phyloP scores from a whole-genome alignment of 92 coral and sea anemone genomes.

The Porites cylindrica region DNA sequence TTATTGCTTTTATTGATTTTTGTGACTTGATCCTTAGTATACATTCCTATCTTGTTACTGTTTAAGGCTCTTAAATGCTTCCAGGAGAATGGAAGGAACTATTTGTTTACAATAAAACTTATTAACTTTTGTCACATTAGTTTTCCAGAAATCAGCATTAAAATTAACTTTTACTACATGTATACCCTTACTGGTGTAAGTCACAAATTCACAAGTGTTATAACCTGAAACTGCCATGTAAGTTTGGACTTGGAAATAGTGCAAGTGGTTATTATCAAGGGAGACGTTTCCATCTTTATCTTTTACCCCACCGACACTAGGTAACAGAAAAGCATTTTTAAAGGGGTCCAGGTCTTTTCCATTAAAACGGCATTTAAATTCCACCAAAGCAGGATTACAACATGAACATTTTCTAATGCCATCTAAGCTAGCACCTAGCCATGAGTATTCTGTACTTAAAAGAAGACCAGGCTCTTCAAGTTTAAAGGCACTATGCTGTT shows the following conservation, averaged over 20 bases:
- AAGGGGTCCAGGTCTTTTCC: conserved; percentile 57
- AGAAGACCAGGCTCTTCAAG: conserved; percentile 69
- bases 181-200: conserved; percentile 57
- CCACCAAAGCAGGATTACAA: conserved; percentile 22
- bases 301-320: conserved; percentile 53
- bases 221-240: conserved; percentile 71
- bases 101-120: conserved; percentile 42
- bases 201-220: conserved; percentile 61
- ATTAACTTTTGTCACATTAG: conserved; percentile 51
- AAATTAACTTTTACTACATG: conserved; percentile 49
- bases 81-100: conserved; percentile 36
- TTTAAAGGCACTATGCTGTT: conserved; percentile 50
- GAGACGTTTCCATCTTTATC: conserved; percentile 38
- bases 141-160: conserved; percentile 55
- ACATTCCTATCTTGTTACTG: neutral
- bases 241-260: conserved; percentile 74
- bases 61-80: conserved; percentile 9
- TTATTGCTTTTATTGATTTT: neutral
- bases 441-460: conserved; percentile 51
- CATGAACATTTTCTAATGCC: conserved; percentile 56
- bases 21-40: neutral
- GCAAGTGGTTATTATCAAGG: conserved; percentile 42
- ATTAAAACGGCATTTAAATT: conserved; percentile 32
- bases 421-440: conserved; percentile 62
- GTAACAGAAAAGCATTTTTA: conserved; percentile 62